These are phyloP conservation scores for Augiades crinisus DNA, from an alignment of 2,888 invertebrate species.

Conservation along the genomic window DNA sequence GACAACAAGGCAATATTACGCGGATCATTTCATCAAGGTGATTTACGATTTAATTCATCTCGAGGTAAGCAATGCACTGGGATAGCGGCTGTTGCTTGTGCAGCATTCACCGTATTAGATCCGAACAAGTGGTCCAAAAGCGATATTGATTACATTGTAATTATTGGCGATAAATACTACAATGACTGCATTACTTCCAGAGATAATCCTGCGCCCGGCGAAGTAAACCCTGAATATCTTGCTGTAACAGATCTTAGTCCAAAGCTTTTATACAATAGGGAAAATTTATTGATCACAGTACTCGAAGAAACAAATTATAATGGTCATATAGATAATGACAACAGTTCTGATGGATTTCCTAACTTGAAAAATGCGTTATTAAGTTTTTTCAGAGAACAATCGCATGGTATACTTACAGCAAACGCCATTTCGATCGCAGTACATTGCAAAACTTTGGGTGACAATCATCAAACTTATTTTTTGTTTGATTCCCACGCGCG, in stretches of 20 bases:
- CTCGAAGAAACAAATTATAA: conserved; percentile 17
- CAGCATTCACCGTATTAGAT: conserved; percentile 21
- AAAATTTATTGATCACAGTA: conserved; percentile 14
- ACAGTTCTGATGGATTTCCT: neutral
- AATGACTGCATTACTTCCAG: conserved; percentile 15
- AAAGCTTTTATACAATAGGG: conserved; percentile 22
- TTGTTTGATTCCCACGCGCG: too few species aligned
- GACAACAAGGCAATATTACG: conserved; percentile 27
- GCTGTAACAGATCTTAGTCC: neutral
- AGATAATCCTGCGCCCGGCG: conserved; percentile 4
- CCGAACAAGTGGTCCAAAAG: conserved; percentile 20
- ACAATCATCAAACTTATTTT: too few species aligned
- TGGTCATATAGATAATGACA: neutral
- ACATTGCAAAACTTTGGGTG: too few species aligned
- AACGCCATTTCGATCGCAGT: too few species aligned
- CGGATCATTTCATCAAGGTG: conserved; percentile 32
- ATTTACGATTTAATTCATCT: conserved; percentile 29
- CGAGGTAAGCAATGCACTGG: conserved; percentile 33
- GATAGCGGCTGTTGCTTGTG: conserved; percentile 30
- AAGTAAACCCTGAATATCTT: neutral
- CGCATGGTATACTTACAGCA: too few species aligned
- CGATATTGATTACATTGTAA: conserved; percentile 26
- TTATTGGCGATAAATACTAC: conserved; percentile 25
- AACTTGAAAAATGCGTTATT: neutral
- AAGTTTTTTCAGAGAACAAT: neutral